Percentiles rank a stretch among this genome's conserved stretches.
phyloP scores from a whole-genome alignment of 2,113 vertebrate species.

The Ariopsis seemanni region DNA sequence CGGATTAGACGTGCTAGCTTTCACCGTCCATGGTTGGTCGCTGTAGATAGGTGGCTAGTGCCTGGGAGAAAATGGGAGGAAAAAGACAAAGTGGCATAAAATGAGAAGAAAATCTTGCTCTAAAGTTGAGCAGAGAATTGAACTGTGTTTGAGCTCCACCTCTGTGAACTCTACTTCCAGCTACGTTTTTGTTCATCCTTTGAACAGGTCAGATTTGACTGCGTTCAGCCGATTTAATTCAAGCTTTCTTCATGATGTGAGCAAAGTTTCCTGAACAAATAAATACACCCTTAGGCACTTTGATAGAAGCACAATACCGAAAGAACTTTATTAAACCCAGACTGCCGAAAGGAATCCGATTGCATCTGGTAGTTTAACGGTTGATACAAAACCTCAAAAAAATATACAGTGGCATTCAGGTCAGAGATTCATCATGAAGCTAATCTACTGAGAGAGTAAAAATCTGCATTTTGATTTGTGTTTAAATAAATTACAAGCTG shows the following conservation, averaged over 20 bases:
- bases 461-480: background rate
- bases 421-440: background rate
- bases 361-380: background rate
- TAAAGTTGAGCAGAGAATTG: background rate
- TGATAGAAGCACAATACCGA: background rate
- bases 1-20: too few species aligned
- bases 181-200: background rate
- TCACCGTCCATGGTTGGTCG: background rate
- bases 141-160: background rate
- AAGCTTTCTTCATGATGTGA: background rate
- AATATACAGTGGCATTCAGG: background rate
- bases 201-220: background rate
- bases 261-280: background rate
- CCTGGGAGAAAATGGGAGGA: too few species aligned
- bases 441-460: background rate
- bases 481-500: background rate
- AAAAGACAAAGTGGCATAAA: background rate
- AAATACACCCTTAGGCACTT: background rate
- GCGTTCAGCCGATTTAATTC: background rate
- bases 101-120: background rate
- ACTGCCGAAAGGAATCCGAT: background rate
- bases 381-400: background rate
- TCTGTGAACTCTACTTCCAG: background rate
- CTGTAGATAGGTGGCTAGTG: background rate
- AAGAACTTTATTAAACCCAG: background rate